Conservation (phyloP, 2,888 invertebrate species). For the Rutpela maculata region DNA sequence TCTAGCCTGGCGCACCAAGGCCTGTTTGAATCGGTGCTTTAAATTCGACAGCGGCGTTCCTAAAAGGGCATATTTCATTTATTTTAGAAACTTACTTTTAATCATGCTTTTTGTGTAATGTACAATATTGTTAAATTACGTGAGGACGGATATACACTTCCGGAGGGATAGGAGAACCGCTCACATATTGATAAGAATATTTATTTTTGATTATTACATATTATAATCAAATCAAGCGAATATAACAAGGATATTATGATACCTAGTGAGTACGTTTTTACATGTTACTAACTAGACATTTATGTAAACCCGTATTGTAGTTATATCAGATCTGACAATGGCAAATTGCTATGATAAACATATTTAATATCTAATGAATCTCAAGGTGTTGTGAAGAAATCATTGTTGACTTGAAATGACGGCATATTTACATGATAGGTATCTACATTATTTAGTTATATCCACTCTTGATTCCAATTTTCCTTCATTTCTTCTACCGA, state of each 20-base stretch:
- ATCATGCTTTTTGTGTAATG: neutral
- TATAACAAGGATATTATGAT: neutral
- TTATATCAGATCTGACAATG: no score
- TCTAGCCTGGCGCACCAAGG: slow-evolving; percentile 64
- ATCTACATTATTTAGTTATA: no score
- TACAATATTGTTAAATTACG: neutral
- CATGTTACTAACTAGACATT: no score
- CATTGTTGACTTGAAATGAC: no score
- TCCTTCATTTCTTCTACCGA: no score
- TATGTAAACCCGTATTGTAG: no score
- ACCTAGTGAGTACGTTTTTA: neutral
- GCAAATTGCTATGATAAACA: no score
- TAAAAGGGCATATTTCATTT: slow-evolving; percentile 11
- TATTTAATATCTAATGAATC: no score
- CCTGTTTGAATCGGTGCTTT: slow-evolving; percentile 60
- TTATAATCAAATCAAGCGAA: neutral
- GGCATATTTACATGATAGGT: no score
- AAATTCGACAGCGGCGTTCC: slow-evolving; percentile 54
- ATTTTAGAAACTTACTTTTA: neutral
- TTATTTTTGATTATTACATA: slow-evolving; percentile 21
- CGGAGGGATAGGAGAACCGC: slow-evolving; percentile 26
- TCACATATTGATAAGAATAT: slow-evolving; percentile 32
- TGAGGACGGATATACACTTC: slow-evolving; percentile 35
- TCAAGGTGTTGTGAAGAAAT: no score
- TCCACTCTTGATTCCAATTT: no score